These are phyloP conservation scores for Emydoidea blandingii DNA, from an alignment of 2,797 vertebrate species.

Conservation along the genomic window DNA sequence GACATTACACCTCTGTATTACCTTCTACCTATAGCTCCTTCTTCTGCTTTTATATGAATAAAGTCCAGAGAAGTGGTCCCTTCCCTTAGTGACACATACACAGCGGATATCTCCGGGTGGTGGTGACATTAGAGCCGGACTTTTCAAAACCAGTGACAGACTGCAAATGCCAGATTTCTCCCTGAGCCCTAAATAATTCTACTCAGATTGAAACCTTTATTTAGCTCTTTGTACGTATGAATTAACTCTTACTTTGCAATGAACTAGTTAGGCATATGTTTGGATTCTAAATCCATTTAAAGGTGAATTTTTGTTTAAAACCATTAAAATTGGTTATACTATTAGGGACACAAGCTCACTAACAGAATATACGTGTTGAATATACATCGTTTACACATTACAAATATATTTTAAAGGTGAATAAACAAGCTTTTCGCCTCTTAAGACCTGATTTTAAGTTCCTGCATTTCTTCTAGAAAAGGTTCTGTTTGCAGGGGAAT, in stretches of 20 bases:
- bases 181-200: slow-evolving; percentile 75
- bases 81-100: slow-evolving; percentile 21
- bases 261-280: slow-evolving; percentile 51
- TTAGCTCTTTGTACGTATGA: slow-evolving; percentile 75
- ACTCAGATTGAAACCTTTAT: slow-evolving; percentile 76
- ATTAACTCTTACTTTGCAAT: slow-evolving; percentile 74
- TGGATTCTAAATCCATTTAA: slow-evolving; percentile 63
- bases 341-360: slow-evolving; percentile 5
- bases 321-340: slow-evolving; percentile 11
- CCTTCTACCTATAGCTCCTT: not conserved
- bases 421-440: not conserved
- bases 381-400: not conserved
- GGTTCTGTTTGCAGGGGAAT: not conserved
- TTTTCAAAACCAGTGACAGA: slow-evolving; percentile 63
- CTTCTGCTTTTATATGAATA: slow-evolving; percentile 36
- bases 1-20: slow-evolving; percentile 2
- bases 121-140: slow-evolving; percentile 51
- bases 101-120: slow-evolving; percentile 32
- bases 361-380: not conserved
- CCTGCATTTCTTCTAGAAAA: not conserved
- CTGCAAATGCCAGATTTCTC: slow-evolving; percentile 71
- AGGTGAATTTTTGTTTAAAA: slow-evolving; percentile 62
- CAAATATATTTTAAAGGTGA: slow-evolving; percentile 7
- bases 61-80: not conserved
- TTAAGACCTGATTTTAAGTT: not conserved